Conservation (phyloP, 2,888 invertebrate genomes). For the Dorcus hopei region DNA sequence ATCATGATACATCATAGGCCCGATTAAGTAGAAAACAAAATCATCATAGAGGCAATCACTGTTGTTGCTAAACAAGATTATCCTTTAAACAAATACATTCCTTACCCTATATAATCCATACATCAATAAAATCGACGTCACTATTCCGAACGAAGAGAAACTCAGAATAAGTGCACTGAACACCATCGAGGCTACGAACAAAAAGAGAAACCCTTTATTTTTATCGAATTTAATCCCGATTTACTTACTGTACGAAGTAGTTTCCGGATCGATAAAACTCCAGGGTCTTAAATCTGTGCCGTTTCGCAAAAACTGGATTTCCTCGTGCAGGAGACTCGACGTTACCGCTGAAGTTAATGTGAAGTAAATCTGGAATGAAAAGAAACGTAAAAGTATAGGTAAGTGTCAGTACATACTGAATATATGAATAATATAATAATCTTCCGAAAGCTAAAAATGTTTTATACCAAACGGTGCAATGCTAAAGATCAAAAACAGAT, state of each 20-base stretch:
- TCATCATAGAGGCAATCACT: no score
- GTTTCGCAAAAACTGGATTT: conserved; percentile 61
- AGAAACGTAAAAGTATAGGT: no score
- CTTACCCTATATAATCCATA: conserved; percentile 70
- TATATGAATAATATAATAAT: no score
- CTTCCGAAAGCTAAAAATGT: no score
- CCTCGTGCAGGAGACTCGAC: conserved; percentile 63
- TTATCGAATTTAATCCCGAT: neutral
- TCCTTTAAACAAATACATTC: conserved; percentile 11
- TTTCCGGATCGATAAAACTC: conserved; percentile 49
- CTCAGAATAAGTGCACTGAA: conserved; percentile 66
- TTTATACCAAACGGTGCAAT: no score
- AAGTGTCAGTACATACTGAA: no score
- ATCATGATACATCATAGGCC: no score
- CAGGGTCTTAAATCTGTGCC: conserved; percentile 35
- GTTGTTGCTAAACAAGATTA: no score
- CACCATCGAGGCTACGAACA: conserved; percentile 67
- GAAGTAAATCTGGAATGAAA: conserved; percentile 64
- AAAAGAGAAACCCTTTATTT: conserved; percentile 2
- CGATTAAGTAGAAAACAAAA: no score
- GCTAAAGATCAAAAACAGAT: no score
- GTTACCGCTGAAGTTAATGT: conserved; percentile 61
- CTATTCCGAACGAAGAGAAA: conserved; percentile 65
- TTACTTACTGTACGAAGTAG: conserved; percentile 50
- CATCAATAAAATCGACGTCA: conserved; percentile 65